Evolutionary conservation across 2,888 invertebrate species (phyloP).

Genomic region (Lissocephala sabroskyi): DNA sequence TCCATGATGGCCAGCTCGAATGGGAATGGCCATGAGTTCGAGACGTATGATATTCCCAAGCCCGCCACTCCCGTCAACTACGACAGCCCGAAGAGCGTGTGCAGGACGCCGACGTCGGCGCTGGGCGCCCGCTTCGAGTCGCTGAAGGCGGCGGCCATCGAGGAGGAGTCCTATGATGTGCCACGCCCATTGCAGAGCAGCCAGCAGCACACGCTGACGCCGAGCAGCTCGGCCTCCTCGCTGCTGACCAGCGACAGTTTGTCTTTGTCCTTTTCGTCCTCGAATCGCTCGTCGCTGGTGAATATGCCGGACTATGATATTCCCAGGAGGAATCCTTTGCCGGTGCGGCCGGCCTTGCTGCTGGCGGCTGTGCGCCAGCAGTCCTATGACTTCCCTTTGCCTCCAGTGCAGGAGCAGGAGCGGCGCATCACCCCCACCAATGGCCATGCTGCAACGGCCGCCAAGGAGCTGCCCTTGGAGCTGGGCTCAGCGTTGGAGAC

Average conservation of each 20-base stretch:
- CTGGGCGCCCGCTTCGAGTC: slow-evolving; percentile 58
- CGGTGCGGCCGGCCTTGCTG: slow-evolving; percentile 55
- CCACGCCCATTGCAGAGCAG: slow-evolving; percentile 74
- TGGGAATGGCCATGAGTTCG: slow-evolving; percentile 52
- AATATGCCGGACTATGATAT: slow-evolving; percentile 82
- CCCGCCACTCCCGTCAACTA: slow-evolving; percentile 75
- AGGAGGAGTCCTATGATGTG: slow-evolving; percentile 78
- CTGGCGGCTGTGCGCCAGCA: slow-evolving; percentile 45
- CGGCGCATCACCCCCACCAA: slow-evolving; percentile 32
- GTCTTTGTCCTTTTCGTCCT: slow-evolving; percentile 73
- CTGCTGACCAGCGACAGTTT: slow-evolving; percentile 77
- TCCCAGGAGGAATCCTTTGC: slow-evolving; percentile 74
- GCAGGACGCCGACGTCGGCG: slow-evolving; percentile 57
- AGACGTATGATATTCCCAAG: slow-evolving; percentile 77
- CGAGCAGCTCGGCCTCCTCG: slow-evolving; percentile 80
- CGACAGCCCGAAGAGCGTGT: slow-evolving; percentile 74
- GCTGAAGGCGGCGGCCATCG: slow-evolving; percentile 57
- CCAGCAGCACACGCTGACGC: slow-evolving; percentile 75
- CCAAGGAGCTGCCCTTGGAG: slow-evolving; percentile 81
- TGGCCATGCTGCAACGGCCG: slow-evolving; percentile 21
- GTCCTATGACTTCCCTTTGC: slow-evolving; percentile 78
- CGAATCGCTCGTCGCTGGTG: slow-evolving; percentile 74
- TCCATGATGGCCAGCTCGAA: slow-evolving; percentile 58
- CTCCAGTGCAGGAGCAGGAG: slow-evolving; percentile 56
- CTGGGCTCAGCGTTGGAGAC: slow-evolving; percentile 84